These are phyloP conservation scores for Ormia ochracea DNA, from an alignment of 2,888 invertebrate species.

Conservation along the genomic window DNA sequence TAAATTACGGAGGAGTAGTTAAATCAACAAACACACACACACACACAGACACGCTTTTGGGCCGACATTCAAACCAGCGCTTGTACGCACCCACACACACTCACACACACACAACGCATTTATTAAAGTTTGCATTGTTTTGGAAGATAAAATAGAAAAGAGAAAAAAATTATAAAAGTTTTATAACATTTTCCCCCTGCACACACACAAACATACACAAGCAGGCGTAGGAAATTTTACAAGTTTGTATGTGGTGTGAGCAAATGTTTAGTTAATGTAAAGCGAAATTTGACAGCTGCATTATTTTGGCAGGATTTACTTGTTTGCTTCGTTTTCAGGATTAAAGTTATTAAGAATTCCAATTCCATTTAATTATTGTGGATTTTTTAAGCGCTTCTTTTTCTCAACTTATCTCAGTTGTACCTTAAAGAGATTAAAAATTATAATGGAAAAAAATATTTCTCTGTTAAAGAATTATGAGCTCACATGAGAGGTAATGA, in stretches of 20 bases:
- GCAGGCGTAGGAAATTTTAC: not conserved
- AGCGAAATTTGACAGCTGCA: constrained; percentile 60
- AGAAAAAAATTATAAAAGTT: not conserved
- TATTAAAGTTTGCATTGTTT: not conserved
- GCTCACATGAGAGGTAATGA: too few relatives aligned
- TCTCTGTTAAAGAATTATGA: too few relatives aligned
- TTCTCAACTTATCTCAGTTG: not conserved
- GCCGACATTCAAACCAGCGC: not conserved
- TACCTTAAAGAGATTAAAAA: not conserved
- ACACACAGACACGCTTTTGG: not conserved
- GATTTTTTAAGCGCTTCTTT: not conserved
- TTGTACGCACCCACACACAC: not conserved
- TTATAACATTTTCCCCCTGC: not conserved
- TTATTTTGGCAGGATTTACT: not conserved
- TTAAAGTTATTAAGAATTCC: constrained; percentile 21
- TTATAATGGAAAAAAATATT: too few relatives aligned
- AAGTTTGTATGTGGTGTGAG: not conserved
- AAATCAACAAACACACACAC: too few relatives aligned
- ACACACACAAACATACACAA: not conserved
- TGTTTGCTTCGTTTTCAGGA: not conserved
- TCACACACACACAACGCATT: not conserved
- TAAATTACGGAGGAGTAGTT: constrained; percentile 62
- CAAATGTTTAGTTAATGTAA: constrained; percentile 44
- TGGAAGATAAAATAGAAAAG: constrained; percentile 24
- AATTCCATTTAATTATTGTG: constrained; percentile 4